Percentiles rank a stretch among this genome's conserved stretches.
Conservation (phyloP, 2,888 invertebrate species). For the Strigamia crassipes region DNA sequence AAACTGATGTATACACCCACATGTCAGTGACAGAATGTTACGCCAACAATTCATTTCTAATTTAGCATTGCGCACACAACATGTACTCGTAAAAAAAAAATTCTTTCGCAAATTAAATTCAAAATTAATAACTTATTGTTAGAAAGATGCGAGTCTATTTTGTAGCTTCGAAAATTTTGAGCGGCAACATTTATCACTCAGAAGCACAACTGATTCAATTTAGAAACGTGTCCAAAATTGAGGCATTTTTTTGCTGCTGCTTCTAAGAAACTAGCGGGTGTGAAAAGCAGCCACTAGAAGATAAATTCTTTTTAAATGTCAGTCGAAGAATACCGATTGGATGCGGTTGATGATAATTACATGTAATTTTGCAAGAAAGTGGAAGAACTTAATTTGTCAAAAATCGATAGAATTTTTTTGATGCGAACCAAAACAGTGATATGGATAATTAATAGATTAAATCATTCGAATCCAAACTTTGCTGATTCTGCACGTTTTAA, state of each 20-base stretch:
- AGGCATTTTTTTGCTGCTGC: not conserved
- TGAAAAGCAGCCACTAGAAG: not conserved
- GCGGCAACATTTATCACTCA: not conserved
- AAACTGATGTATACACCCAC: not conserved
- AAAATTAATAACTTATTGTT: no score
- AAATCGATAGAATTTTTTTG: not conserved
- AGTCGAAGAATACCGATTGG: not conserved
- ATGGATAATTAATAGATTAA: not conserved
- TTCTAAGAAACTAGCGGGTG: no score
- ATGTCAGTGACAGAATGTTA: not conserved
- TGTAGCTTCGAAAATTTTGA: not conserved
- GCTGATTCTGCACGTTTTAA: not conserved
- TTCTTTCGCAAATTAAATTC: no score
- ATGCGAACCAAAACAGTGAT: not conserved
- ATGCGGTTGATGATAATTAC: not conserved
- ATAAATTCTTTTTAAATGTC: not conserved
- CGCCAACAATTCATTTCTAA: not conserved
- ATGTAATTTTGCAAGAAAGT: not conserved
- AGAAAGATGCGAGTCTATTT: not conserved
- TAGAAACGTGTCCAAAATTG: not conserved
- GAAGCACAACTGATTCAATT: not conserved
- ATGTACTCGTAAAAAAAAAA: no score
- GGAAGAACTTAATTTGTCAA: not conserved
- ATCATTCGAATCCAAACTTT: not conserved
- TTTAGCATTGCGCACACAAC: not conserved